Evolutionary conservation across 2,113 vertebrate genomes (phyloP).

Genomic region (Perognathus longimembris): DNA sequence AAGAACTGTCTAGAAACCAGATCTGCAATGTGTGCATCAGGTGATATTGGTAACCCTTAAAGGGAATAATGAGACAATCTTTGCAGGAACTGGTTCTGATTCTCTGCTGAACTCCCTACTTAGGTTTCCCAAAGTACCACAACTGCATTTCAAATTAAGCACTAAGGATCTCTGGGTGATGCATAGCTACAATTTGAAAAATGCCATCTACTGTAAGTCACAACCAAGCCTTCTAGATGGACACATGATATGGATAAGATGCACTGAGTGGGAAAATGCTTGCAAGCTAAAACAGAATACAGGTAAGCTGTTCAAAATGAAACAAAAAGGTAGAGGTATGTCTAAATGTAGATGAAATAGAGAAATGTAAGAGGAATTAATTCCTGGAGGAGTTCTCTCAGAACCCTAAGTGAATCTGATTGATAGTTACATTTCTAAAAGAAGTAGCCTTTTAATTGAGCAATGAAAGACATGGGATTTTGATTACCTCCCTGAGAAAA

Average conservation of each 20-base stretch:
- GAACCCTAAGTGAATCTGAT: neutral
- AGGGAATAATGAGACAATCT: neutral
- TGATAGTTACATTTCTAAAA: neutral
- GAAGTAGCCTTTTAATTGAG: neutral
- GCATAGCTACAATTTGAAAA: constrained; percentile 10
- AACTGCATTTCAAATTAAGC: constrained; percentile 45
- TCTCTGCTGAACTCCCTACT: constrained; percentile 28
- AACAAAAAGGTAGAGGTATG: neutral
- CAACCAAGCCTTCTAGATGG: neutral
- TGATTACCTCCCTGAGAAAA: rapidly evolving
- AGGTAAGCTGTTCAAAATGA: neutral
- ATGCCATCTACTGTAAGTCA: constrained; percentile 41
- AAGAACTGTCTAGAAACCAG: constrained; percentile 27
- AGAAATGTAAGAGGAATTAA: neutral
- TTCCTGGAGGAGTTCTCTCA: neutral
- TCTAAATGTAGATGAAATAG: neutral
- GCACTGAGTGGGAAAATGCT: neutral
- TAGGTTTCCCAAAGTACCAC: constrained; percentile 1
- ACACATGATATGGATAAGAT: neutral
- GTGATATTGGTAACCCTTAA: neutral
- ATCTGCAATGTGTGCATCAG: constrained; percentile 2
- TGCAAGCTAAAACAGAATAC: constrained; percentile 12
- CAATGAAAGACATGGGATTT: neutral
- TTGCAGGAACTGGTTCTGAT: neutral
- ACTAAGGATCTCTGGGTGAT: constrained; percentile 32